These are phyloP conservation scores for Diacarnus erythraeanus DNA, from an alignment of 37 sponge, comb jelly and placozoan genomes.

Conservation along the genomic window DNA sequence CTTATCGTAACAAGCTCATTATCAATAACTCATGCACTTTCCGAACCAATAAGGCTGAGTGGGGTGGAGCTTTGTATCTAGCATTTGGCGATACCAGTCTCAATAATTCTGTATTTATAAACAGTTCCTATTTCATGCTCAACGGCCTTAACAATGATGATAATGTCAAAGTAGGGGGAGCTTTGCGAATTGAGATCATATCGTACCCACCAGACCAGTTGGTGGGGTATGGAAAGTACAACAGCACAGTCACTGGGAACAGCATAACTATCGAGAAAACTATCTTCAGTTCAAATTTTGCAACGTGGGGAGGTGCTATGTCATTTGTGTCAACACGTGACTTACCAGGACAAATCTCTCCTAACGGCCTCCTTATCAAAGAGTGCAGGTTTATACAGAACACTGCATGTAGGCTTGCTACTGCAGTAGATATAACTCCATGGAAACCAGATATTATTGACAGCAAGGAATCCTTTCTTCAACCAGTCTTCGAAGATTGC, in stretches of 20 bases:
- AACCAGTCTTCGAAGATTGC: constrained; percentile 44
- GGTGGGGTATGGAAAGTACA: constrained; percentile 3
- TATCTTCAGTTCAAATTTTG: neutral
- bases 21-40: constrained; percentile 25
- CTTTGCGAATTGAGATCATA: constrained; percentile 23
- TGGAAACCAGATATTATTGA: constrained; percentile 24
- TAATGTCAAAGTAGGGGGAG: constrained; percentile 22
- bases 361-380: constrained; percentile 29
- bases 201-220: constrained; percentile 19
- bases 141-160: neutral
- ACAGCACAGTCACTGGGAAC: neutral
- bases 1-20: constrained; percentile 6
- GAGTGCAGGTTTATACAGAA: constrained; percentile 19
- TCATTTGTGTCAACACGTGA: constrained; percentile 12
- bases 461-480: neutral
- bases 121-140: neutral
- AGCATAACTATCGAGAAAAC: neutral
- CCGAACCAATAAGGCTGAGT: constrained; percentile 7
- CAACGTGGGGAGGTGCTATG: constrained; percentile 38
- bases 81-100: constrained; percentile 36
- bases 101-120: constrained; percentile 20
- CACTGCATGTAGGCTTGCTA: constrained; percentile 2
- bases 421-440: constrained; percentile 38
- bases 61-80: constrained; percentile 47
- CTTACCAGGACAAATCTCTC: neutral